Base-by-base conservation (phyloP, 2,113 vertebrate species). In the Sinosuthora webbiana region DNA sequence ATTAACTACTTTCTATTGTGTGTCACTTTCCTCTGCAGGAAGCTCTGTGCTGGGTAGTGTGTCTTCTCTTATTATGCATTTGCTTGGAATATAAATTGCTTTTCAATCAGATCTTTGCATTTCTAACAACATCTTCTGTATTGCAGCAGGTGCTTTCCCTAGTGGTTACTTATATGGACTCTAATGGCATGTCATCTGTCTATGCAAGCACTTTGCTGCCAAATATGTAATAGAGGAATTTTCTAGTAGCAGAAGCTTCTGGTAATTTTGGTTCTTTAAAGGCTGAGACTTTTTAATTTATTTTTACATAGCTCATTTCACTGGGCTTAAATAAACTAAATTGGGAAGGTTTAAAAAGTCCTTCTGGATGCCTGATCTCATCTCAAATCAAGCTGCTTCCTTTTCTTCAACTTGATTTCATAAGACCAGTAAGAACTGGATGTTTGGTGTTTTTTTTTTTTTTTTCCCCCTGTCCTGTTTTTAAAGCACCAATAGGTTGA, bases 111-210 rank as follows among this genome's bases (percentile, higher is more conserved):
- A 93, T 84, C 86, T 96, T 96, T 96, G 92, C 90, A 94, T 95
- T 96, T 96, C 88, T 95, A 97, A 96, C 89, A 89, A 82, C 95
- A 96, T 94, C 92, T 93, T 95, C 96, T 89, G 83, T 96, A 84
- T 45, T 96, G 77, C 90, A 97, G 93, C 96, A 97, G 94, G 95
- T 96, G 95, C 96, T 94, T 96, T 96, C 95, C 95, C 96, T 92
- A 47, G 96, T 16, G 94, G 90, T 95, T 96, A 91, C 94, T 96
- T 96, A 93, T 90, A 57, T 69, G 90, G 88, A 87, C 80, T 97
- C 90, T 96, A 96, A 96, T 95, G 93, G 92, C 90, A 84, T 79
- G 88, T 97, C 96, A 97, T 96, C 93, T 97, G 94, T 96, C 83
- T 97, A 13, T 79, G 89, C 88, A 95, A 60, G 73, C 93, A 92